Conservation (phyloP, 1,140 invertebrate genomes). For the Stratiolaelaps scimitus region DNA sequence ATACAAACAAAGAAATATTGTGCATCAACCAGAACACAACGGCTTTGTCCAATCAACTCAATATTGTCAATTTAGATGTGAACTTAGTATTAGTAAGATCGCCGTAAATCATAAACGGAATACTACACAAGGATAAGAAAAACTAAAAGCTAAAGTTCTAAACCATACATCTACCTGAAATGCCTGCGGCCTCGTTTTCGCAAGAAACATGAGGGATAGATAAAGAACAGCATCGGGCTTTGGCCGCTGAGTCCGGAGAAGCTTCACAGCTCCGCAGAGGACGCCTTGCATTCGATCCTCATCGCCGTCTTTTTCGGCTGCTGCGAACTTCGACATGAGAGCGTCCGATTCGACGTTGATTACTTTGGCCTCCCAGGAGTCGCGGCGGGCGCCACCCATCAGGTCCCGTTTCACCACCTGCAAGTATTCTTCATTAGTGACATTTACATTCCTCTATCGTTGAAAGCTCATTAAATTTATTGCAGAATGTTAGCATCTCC, state of each 20-base stretch:
- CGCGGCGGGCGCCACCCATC: slow-evolving; percentile 27
- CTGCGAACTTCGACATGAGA: slow-evolving; percentile 41
- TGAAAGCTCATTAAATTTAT: too few species aligned
- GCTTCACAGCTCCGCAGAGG: slow-evolving; percentile 47
- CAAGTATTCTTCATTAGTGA: background rate
- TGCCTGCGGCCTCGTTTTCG: slow-evolving; percentile 61
- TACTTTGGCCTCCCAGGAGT: slow-evolving; percentile 33
- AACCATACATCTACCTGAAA: slow-evolving; percentile 47
- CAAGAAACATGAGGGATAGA: slow-evolving; percentile 64
- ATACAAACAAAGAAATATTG: too few species aligned
- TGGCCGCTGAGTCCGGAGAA: slow-evolving; percentile 41
- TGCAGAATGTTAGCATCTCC: too few species aligned
- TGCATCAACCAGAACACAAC: too few species aligned
- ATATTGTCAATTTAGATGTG: too few species aligned
- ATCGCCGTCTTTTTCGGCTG: slow-evolving; percentile 43
- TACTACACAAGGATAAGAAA: too few species aligned
- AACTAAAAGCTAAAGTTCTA: too few species aligned
- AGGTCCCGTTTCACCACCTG: slow-evolving; percentile 34
- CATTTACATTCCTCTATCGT: too few species aligned
- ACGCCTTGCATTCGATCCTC: slow-evolving; percentile 45
- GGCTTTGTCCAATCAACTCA: too few species aligned
- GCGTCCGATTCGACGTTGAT: slow-evolving; percentile 40
- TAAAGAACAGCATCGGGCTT: slow-evolving; percentile 69
- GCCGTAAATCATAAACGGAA: too few species aligned
- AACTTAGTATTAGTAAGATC: too few species aligned